Base-by-base conservation (phyloP, 2,888 invertebrate genomes). In the Dermolepida albohirtum region DNA sequence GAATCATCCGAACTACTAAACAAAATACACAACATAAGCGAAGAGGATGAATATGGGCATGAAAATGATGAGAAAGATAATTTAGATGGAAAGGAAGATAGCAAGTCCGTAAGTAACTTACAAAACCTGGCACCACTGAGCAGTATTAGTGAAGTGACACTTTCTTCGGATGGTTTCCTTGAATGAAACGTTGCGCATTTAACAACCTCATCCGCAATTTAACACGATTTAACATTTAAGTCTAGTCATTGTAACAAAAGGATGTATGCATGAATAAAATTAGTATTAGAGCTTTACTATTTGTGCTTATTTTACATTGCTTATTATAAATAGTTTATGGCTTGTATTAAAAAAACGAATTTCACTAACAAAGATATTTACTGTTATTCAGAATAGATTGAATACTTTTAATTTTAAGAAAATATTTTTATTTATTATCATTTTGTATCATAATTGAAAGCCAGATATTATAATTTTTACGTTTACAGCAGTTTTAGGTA, bases 81-180 rank as follows among this genome's bases (percentile, higher is more conserved):
- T 8, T 16, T 41, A 11, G 66, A 66, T 43, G n/a, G 54, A 2
- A 68, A 57, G 34, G 78, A 76, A 17, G 74, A 77, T 44, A 70
- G 73, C 63, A 75, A 77, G 73, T 78, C 83, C 81, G 87, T 87
- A 86, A 87, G 87, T 84, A 79, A 75, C 59, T 70, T 78, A 41
- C 75, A 76, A 70, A 70, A 81, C 77, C 81, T 85, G 80, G 86
- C 87, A 74, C 86, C 87, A 65, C 79, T 86, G 70, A 84, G 85
- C 77, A 84, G 86, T 72, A 86, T 86, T 77, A 87, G 86, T 76
- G 87, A 87, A 81, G 84, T 85, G 69, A 83, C 83, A 41, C 75
- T 82, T 29, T 62, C 59, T 29, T 62, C 59, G 29, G 34, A 10
- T 34, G 39, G 14, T 27, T 62, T 34, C 44, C 59, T 47, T 47